Conservation (phyloP, 2,797 vertebrate species). For the Oryzias dopingdopingensis region DNA sequence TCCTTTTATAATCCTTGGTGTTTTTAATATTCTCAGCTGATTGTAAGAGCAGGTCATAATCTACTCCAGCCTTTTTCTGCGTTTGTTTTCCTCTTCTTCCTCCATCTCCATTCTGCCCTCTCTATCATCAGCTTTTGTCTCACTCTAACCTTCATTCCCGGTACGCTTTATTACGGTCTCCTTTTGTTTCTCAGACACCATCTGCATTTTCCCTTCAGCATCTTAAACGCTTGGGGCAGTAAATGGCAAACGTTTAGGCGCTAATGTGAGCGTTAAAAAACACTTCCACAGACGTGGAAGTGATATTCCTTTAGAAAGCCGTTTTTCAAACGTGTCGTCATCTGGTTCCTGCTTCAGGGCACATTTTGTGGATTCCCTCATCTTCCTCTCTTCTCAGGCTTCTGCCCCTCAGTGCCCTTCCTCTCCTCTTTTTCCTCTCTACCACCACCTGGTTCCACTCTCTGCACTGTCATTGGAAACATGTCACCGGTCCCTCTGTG, state of each 20-base stretch:
- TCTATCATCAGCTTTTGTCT: slow-evolving; percentile 1
- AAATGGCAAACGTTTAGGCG: slow-evolving; percentile 34
- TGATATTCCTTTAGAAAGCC: slow-evolving; percentile 13
- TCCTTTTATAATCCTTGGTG: too few relatives aligned
- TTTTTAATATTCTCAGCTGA: too few relatives aligned
- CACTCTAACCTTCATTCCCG: not conserved
- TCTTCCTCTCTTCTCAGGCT: slow-evolving; percentile 1
- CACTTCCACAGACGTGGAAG: slow-evolving; percentile 6
- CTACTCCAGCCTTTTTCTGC: not conserved
- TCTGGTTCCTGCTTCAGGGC: slow-evolving; percentile 2
- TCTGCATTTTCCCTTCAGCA: slow-evolving; percentile 30
- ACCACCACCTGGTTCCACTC: slow-evolving; percentile 26
- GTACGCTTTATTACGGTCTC: slow-evolving; percentile 1
- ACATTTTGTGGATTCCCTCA: not conserved
- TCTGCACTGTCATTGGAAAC: slow-evolving; percentile 30
- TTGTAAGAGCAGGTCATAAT: too few relatives aligned
- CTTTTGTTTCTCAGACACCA: slow-evolving; percentile 16
- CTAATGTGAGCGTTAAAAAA: slow-evolving; percentile 29
- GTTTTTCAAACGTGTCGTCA: slow-evolving; percentile 11
- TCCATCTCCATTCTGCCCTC: slow-evolving; percentile 2
- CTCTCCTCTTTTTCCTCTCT: not conserved
- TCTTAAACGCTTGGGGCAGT: slow-evolving; percentile 33
- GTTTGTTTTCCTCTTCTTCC: not conserved
- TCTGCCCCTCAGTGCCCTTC: slow-evolving; percentile 3
- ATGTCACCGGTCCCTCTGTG: slow-evolving; percentile 34